Conservation (phyloP, 2,797 vertebrate species). For the Gadopsis bispinosus region DNA sequence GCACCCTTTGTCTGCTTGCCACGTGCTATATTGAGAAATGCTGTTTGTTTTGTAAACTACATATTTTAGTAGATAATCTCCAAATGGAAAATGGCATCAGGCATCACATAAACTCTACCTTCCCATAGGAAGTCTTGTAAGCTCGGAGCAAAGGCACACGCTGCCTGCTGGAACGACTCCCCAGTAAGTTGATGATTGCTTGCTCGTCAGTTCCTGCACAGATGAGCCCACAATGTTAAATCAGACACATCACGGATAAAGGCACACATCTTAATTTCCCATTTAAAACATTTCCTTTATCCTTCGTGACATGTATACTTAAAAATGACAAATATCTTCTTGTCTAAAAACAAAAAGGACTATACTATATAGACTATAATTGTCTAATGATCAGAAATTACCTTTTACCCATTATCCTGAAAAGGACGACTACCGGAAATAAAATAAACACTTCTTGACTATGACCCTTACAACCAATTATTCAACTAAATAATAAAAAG, state of each 20-base stretch:
- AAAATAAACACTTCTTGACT: background rate
- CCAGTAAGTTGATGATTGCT: constrained; percentile 94
- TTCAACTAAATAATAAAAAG: background rate
- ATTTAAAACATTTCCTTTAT: background rate
- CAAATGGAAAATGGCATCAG: constrained; percentile 1
- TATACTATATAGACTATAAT: background rate
- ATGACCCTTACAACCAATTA: background rate
- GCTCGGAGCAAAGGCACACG: constrained; percentile 89
- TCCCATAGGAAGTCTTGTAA: constrained; percentile 97
- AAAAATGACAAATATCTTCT: background rate
- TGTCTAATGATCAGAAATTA: background rate
- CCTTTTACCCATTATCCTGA: background rate
- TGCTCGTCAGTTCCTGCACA: constrained; percentile 94
- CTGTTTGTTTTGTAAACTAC: background rate
- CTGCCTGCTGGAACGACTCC: constrained; percentile 93
- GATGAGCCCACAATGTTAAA: constrained; percentile 49
- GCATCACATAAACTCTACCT: constrained; percentile 82
- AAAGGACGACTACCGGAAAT: background rate
- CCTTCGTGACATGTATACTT: background rate
- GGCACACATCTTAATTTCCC: background rate
- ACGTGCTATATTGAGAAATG: constrained; percentile 16
- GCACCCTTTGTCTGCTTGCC: constrained; percentile 60
- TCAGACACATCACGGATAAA: constrained; percentile 1
- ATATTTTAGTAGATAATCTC: background rate
- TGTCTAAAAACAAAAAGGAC: background rate